Conservation (phyloP, 2,797 vertebrate species). For the Poeciliopsis turneri region DNA sequence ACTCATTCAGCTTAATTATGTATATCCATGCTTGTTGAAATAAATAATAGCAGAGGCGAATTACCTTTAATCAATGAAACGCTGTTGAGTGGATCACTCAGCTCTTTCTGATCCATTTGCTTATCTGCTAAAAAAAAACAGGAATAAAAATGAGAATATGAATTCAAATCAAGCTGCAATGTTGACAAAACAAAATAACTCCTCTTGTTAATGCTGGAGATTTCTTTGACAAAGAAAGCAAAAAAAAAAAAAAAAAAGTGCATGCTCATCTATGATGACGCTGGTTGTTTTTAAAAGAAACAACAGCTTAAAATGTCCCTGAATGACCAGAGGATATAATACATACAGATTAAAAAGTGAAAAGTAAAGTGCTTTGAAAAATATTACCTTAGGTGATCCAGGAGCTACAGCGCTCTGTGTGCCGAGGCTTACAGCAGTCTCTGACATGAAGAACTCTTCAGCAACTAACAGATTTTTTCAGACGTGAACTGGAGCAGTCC, state of each 20-base stretch:
- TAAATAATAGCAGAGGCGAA: slow-evolving; percentile 6
- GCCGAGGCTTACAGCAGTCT: slow-evolving; percentile 85
- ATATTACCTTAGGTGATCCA: slow-evolving; percentile 88
- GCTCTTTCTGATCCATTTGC: slow-evolving; percentile 79
- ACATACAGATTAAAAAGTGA: slow-evolving; percentile 1
- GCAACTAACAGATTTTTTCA: slow-evolving; percentile 89
- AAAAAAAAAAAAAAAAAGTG: slow-evolving; percentile 18
- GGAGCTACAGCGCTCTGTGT: slow-evolving; percentile 81
- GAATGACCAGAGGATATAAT: slow-evolving; percentile 11
- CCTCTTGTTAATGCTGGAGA: neutral
- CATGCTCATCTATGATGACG: slow-evolving; percentile 34
- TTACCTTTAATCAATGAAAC: slow-evolving; percentile 82
- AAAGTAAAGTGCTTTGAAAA: slow-evolving; percentile 18
- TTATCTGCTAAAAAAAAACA: slow-evolving; percentile 51
- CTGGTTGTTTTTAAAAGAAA: slow-evolving; percentile 11
- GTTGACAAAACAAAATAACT: neutral
- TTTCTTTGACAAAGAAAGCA: slow-evolving; percentile 30
- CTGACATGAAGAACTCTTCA: slow-evolving; percentile 89
- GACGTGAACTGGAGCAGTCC: slow-evolving; percentile 79
- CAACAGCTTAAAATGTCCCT: slow-evolving; percentile 16
- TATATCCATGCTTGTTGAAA: slow-evolving; percentile 4
- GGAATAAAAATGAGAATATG: slow-evolving; percentile 13
- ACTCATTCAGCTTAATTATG: slow-evolving; percentile 36
- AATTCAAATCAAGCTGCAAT: slow-evolving; percentile 17
- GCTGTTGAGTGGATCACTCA: slow-evolving; percentile 78